These are phyloP conservation scores for Eulemur rubriventer DNA, from an alignment of 2,797 vertebrate genomes.

Conservation along the genomic window DNA sequence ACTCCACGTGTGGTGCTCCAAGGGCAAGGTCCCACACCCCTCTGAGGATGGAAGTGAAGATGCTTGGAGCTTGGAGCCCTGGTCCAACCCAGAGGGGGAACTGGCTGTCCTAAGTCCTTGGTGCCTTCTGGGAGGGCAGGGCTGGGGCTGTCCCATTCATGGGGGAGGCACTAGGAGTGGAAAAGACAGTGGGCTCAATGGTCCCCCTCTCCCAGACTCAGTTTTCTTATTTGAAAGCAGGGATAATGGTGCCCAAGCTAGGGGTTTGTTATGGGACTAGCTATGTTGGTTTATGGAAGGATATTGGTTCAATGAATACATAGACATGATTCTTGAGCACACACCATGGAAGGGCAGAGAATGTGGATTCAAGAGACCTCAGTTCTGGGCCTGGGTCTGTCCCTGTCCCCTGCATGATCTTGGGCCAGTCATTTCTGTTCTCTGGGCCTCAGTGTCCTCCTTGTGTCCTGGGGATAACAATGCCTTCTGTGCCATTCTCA, in stretches of 20 bases:
- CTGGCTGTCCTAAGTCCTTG: too few relatives aligned
- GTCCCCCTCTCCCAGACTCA: background rate
- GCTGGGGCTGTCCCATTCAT: background rate
- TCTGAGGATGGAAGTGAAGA: background rate
- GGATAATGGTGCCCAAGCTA: background rate
- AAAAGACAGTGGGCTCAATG: rapidly evolving
- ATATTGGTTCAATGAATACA: background rate
- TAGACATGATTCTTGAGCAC: too few relatives aligned
- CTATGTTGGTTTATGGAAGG: background rate
- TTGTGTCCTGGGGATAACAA: background rate
- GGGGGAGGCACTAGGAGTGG: background rate
- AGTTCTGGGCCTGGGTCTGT: background rate
- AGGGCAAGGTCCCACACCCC: background rate
- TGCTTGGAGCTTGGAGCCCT: background rate
- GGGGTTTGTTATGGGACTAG: background rate
- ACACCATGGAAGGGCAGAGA: background rate
- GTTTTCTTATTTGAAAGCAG: background rate
- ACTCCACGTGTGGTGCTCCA: background rate
- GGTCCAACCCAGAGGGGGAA: background rate
- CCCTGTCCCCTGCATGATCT: too few relatives aligned
- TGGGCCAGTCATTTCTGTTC: background rate
- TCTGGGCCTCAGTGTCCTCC: background rate
- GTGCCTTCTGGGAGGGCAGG: background rate
- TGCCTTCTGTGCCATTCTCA: background rate
- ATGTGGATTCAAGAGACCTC: background rate